phyloP scores from a whole-genome alignment of 2,888 invertebrate species.

The Nemotelus nigrinus region DNA sequence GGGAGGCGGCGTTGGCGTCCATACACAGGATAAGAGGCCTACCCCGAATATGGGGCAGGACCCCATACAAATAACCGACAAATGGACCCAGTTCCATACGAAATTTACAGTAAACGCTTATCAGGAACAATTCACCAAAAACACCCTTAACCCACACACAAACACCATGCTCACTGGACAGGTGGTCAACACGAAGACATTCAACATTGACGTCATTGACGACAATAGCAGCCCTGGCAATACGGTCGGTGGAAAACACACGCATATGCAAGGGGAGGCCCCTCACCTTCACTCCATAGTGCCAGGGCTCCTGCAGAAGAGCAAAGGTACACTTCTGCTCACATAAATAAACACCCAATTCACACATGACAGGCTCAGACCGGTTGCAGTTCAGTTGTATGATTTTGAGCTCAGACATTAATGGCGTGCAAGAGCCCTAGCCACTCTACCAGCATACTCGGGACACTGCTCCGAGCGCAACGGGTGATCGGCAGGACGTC shows the following conservation, averaged over 20 bases:
- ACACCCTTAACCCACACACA: neutral
- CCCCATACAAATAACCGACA: neutral
- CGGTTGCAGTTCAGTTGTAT: too few species aligned
- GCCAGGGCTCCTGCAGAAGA: neutral
- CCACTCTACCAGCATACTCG: neutral
- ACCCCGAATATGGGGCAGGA: neutral
- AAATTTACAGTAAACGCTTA: neutral
- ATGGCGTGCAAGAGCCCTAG: neutral
- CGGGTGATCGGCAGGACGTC: neutral
- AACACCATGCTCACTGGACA: neutral
- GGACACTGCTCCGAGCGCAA: neutral
- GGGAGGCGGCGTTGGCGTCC: neutral
- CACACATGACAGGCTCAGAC: neutral
- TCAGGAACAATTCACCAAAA: neutral
- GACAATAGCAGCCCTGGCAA: neutral
- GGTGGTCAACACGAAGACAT: neutral
- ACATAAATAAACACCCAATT: neutral
- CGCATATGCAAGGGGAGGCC: neutral
- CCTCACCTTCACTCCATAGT: neutral
- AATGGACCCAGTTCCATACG: neutral
- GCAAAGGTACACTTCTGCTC: neutral
- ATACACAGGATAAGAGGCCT: neutral
- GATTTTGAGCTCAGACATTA: neutral
- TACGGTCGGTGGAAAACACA: neutral
- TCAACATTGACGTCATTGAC: neutral